These are phyloP conservation scores for Pterostichus madidus DNA, from an alignment of 2,888 invertebrate genomes.

Conservation along the genomic window DNA sequence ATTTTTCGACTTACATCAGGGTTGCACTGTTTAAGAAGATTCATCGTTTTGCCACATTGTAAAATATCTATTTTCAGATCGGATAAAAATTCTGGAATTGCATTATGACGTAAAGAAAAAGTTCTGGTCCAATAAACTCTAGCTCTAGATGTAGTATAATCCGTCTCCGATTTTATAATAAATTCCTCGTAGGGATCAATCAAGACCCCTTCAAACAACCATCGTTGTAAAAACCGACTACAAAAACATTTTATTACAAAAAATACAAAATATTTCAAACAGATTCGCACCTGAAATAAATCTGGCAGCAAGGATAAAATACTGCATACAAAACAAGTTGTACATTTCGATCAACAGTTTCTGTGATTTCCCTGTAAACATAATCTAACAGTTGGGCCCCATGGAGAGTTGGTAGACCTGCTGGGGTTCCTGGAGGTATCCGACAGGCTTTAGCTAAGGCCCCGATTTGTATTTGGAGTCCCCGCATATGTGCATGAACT, in stretches of 20 bases:
- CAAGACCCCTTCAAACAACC: slow-evolving; percentile 91
- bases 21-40: slow-evolving; percentile 85
- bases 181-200: slow-evolving; percentile 91
- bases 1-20: slow-evolving; percentile 80
- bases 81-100: slow-evolving; percentile 85
- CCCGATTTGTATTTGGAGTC: slow-evolving; percentile 79
- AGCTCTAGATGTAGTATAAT: slow-evolving; percentile 82
- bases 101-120: slow-evolving; percentile 78
- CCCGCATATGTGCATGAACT: slow-evolving; percentile 76
- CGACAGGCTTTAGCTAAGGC: slow-evolving; percentile 80
- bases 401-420: slow-evolving; percentile 72
- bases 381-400: slow-evolving; percentile 83
- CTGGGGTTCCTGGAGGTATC: slow-evolving; percentile 75
- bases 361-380: slow-evolving; percentile 82
- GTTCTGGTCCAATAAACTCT: slow-evolving; percentile 85
- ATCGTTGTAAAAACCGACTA: slow-evolving; percentile 86
- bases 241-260: slow-evolving; percentile 66
- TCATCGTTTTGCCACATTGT: slow-evolving; percentile 87
- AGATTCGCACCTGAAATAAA: slow-evolving; percentile 73
- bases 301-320: slow-evolving; percentile 75
- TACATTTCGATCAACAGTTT: slow-evolving; percentile 80
- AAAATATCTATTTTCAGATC: slow-evolving; percentile 83
- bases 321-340: slow-evolving; percentile 79
- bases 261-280: slow-evolving; percentile 13
- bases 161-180: slow-evolving; percentile 86